These are phyloP conservation scores for Dipus sagitta DNA, from an alignment of 2,797 vertebrate species.

Conservation along the genomic window DNA sequence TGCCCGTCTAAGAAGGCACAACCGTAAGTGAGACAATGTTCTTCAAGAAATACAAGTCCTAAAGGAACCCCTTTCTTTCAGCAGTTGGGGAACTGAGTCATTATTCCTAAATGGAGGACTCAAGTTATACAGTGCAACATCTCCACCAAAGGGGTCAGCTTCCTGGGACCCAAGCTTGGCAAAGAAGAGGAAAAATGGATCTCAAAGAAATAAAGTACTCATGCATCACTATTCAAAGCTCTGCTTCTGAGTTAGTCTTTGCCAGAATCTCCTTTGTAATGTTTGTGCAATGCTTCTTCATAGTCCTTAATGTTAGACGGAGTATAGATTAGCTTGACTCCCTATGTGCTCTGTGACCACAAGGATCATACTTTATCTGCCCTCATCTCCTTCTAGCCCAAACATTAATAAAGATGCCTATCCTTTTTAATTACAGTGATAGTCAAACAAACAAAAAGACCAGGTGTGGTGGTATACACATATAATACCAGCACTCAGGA, in stretches of 20 bases:
- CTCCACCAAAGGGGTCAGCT: not conserved
- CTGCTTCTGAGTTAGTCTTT: not conserved
- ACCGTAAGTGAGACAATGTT: not conserved
- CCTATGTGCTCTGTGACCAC: not conserved
- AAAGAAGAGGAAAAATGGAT: not conserved
- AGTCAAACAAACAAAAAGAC: not conserved
- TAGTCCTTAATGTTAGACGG: not conserved
- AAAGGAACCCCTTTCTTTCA: not conserved
- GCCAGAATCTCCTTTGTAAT: not conserved
- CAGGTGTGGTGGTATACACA: too few species aligned
- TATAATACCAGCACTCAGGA: not conserved
- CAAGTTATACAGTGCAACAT: not conserved
- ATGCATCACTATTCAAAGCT: not conserved
- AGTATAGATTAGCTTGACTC: not conserved
- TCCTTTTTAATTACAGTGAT: not conserved
- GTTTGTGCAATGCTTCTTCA: not conserved
- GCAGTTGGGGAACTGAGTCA: not conserved
- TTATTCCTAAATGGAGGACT: not conserved
- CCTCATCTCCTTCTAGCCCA: not conserved
- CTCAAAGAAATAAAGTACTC: not conserved
- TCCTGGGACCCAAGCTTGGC: not conserved
- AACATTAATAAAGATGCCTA: not conserved
- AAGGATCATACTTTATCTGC: not conserved
- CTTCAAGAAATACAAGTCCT: not conserved
- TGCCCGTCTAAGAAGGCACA: not conserved